Conservation (phyloP, 2,113 vertebrate species). For the Oceanodroma tethys region DNA sequence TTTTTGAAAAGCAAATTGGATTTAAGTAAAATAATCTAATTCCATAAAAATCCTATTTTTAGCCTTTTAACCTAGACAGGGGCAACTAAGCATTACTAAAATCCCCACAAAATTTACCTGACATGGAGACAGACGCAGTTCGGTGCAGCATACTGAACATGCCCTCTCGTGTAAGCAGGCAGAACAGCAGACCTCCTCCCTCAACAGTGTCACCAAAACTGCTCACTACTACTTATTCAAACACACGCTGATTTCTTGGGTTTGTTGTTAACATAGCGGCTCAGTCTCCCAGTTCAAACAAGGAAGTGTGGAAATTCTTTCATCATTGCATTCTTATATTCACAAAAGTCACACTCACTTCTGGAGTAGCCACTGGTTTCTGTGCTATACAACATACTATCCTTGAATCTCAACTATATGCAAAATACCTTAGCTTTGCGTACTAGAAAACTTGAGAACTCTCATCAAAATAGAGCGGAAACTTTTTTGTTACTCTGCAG, state of each 20-base stretch:
- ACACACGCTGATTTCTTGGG: neutral
- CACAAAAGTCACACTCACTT: neutral
- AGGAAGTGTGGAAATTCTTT: neutral
- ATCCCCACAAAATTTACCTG: neutral
- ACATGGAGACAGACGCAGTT: neutral
- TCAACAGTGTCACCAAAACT: fast-evolving
- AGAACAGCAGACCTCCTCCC: neutral
- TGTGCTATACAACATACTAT: neutral
- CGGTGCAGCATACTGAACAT: neutral
- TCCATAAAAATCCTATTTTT: neutral
- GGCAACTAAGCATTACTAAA: neutral
- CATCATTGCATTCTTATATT: fast-evolving
- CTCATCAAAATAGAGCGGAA: neutral
- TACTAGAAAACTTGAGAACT: neutral
- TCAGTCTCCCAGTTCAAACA: neutral
- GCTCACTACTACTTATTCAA: neutral
- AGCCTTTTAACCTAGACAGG: neutral
- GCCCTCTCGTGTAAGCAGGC: conserved; percentile 31
- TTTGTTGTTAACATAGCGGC: neutral
- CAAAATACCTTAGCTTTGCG: neutral
- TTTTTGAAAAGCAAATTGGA: neutral
- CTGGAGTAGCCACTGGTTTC: neutral
- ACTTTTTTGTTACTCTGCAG: neutral
- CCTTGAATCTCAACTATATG: fast-evolving
- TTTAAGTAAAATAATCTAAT: neutral